phyloP scores from a whole-genome alignment of 2,888 invertebrate species.

The Morpho deidamia region DNA sequence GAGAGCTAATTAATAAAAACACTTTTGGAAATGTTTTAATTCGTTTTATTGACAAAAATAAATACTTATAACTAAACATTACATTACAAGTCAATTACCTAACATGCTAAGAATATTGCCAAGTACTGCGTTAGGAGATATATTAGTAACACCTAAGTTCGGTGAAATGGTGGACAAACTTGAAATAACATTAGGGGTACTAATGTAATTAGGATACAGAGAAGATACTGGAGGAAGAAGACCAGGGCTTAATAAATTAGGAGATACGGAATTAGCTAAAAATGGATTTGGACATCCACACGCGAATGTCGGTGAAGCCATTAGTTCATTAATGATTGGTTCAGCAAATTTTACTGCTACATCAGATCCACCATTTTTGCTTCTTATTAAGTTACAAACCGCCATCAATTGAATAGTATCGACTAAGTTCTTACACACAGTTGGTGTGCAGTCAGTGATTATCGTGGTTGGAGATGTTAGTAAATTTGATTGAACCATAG shows the following conservation, averaged over 20 bases:
- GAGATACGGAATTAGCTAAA: conserved; percentile 16
- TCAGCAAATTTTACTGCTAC: conserved; percentile 39
- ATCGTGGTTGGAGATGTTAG: conserved; percentile 38
- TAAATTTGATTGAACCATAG: neutral
- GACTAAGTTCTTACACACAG: conserved; percentile 52
- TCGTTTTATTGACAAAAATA: neutral
- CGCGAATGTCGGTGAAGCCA: conserved; percentile 35
- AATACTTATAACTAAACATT: neutral
- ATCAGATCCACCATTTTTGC: conserved; percentile 37
- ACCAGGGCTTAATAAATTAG: conserved; percentile 26
- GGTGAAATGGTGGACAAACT: neutral
- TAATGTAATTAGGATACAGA: conserved; percentile 1
- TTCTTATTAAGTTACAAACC: conserved; percentile 49
- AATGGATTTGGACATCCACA: conserved; percentile 40
- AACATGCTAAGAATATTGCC: conserved; percentile 1
- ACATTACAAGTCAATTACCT: neutral
- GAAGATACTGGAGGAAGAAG: neutral
- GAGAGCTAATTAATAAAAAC: too few relatives aligned
- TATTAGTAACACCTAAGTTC: neutral
- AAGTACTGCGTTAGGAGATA: neutral
- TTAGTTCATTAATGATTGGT: conserved; percentile 43
- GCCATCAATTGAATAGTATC: conserved; percentile 59
- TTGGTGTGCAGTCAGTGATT: conserved; percentile 56
- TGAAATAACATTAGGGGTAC: neutral
- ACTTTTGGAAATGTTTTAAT: too few relatives aligned